phyloP scores from a whole-genome alignment of 2,888 invertebrate genomes.

The Leptopilina syphax region DNA sequence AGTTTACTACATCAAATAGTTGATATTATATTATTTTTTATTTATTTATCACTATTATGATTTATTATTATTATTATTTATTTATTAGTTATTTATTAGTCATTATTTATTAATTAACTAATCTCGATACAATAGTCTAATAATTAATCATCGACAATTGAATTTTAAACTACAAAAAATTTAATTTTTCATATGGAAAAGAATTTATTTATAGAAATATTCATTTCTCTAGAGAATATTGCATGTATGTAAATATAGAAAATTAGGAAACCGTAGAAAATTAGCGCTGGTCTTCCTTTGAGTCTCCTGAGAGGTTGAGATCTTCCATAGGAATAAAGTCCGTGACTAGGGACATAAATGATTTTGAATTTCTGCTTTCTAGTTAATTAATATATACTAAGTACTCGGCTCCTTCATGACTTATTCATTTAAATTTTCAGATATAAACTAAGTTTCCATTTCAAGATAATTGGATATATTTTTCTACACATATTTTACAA shows the following conservation, averaged over 20 bases:
- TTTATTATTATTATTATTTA: too few relatives aligned
- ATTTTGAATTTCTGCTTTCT: constrained; percentile 16
- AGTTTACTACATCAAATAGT: too few relatives aligned
- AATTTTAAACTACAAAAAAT: too few relatives aligned
- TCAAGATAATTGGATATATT: not conserved
- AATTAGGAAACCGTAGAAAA: constrained; percentile 34
- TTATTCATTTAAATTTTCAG: constrained; percentile 15
- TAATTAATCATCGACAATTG: too few relatives aligned
- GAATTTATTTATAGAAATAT: not conserved
- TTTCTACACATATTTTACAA: not conserved
- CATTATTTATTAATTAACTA: too few relatives aligned
- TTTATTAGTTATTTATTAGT: too few relatives aligned
- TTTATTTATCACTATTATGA: too few relatives aligned
- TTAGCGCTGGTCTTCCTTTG: constrained; percentile 21
- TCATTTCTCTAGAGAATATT: not conserved
- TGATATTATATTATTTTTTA: too few relatives aligned
- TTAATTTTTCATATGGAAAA: too few relatives aligned
- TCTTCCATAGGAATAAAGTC: constrained; percentile 7
- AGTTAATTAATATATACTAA: constrained; percentile 20
- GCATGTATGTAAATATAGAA: not conserved
- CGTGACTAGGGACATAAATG: constrained; percentile 27
- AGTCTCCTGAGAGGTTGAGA: constrained; percentile 10
- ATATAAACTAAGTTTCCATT: not conserved
- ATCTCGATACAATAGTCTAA: too few relatives aligned
- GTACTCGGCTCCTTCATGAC: not conserved